Evolutionary conservation across 2,888 invertebrate genomes (phyloP), one percentile per base, ranked within the genome.

Genomic region (Belgica antarctica): DNA sequence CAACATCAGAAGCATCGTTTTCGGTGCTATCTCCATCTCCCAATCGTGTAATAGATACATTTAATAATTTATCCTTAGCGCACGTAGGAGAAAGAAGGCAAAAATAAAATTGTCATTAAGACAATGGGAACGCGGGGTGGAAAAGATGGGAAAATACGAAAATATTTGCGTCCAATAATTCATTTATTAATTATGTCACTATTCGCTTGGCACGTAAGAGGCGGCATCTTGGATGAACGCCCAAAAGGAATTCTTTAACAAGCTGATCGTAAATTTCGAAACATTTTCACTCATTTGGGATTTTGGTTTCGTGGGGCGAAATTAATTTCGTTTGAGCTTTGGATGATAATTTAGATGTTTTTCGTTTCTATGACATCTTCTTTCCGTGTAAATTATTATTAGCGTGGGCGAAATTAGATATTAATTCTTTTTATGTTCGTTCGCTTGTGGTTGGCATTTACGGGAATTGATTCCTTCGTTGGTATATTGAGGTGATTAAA

Each of bases 111-210:
- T 25, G 59, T 27, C 59, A 59, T 59, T 59, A 59, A 52, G 22
- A 59, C 59, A 59, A 59, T 27, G 22, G 22, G 10, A 41, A n/a
- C 41, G 41, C n/a, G 52, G 52, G 52, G n/a, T 22, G 52, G 22
- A 22, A 31, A 31, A 31, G 34, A n/a, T n/a, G n/a, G n/a, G n/a
- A n/a, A n/a, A n/a, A n/a, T n/a, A 31, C 12, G 19, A 52, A 22
- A 22, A 22, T 22, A n/a, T 19, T 19, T 22, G 22, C 15, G 25
- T 27, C 27, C 25, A 59, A 59, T 59, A 59, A 25, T 7, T 59
- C 59, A 59, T 59, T 59, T 59, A 59, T 59, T 59, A 59, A 59
- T 59, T 59, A 59, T 59, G 59, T 59, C 59, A n/a, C 52, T n/a
- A n/a, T 17, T 59, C 7, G 17, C n/a, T n/a, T 24, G 25, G 59